Evolutionary conservation across 2,888 invertebrate species (phyloP).

Genomic region (Rhamnusium bicolor): DNA sequence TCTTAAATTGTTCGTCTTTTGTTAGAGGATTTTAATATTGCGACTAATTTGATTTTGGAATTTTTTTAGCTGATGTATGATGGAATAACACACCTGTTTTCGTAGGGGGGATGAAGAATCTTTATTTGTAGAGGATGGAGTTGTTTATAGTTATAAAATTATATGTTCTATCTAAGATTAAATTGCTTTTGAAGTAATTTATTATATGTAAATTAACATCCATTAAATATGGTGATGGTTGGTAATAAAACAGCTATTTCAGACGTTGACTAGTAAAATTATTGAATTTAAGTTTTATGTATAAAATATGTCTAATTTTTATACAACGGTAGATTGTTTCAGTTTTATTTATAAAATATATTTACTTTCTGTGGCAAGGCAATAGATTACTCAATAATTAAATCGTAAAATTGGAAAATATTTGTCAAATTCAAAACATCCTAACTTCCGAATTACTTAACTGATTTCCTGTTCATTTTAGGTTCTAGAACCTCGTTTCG

Average conservation of each 20-base stretch:
- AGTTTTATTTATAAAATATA: background rate
- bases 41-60: conserved; percentile 36
- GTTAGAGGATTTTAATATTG: conserved; percentile 50
- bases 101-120: background rate
- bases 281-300: background rate
- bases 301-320: background rate
- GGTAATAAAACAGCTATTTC: background rate
- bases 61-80: background rate
- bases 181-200: background rate
- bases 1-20: conserved; percentile 53
- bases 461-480: too few species aligned
- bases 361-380: background rate
- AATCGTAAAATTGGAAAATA: too few species aligned
- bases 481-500: too few species aligned
- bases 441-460: too few species aligned
- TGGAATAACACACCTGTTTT: conserved; percentile 17
- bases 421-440: too few species aligned
- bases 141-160: conserved; percentile 2
- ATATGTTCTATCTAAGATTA: background rate
- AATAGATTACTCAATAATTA: background rate
- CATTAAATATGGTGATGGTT: background rate
- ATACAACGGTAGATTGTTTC: background rate
- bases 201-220: background rate
- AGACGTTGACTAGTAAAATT: too few species aligned
- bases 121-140: background rate